These are phyloP conservation scores for Dromas ardeola DNA, from an alignment of 2,113 vertebrate genomes.

Conservation along the genomic window DNA sequence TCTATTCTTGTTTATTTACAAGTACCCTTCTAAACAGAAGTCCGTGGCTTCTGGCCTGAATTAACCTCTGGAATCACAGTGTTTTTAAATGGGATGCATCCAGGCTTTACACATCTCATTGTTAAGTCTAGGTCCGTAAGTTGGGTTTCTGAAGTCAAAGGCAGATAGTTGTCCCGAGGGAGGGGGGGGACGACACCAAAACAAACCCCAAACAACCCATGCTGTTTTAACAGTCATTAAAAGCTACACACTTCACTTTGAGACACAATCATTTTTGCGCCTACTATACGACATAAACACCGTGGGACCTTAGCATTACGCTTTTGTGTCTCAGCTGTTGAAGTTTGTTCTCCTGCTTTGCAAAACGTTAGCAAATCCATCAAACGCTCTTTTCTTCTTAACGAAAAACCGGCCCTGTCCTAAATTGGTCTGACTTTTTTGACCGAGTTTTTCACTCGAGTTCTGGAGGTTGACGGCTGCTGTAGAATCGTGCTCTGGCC, in stretches of 20 bases:
- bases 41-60: not conserved
- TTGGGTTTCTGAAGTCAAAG: not conserved
- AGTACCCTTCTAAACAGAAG: not conserved
- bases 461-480: not conserved
- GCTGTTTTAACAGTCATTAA: not conserved
- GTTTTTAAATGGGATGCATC: not conserved
- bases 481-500: not conserved
- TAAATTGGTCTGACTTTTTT: not conserved
- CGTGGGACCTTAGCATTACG: not conserved
- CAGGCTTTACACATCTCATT: not conserved
- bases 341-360: conserved; percentile 35
- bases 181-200: no score
- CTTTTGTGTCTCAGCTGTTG: not conserved
- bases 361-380: conserved; percentile 32
- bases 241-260: not conserved
- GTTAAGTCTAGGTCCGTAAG: not conserved
- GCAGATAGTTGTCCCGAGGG: not conserved
- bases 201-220: no score
- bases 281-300: not conserved
- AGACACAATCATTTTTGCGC: not conserved
- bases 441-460: not conserved
- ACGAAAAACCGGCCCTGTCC: conserved; percentile 22
- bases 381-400: conserved; percentile 62
- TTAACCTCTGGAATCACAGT: not conserved
- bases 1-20: not conserved